A percentile compares a stretch with the other conserved stretches of the same genome.
Conservation (phyloP, 2,888 invertebrate species). For the Buathra laborator region DNA sequence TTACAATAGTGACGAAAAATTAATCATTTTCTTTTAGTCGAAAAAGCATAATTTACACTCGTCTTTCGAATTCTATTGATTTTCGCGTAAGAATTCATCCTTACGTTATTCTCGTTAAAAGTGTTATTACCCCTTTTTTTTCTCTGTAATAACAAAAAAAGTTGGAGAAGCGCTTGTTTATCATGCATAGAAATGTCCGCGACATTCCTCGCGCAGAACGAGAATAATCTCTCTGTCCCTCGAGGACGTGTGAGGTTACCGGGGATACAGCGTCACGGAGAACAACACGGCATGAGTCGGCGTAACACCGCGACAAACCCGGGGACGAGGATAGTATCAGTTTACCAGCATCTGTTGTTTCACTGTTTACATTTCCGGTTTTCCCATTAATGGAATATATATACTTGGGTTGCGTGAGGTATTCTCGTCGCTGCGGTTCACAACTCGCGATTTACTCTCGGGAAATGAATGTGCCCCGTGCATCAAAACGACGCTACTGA, state of each 20-base stretch:
- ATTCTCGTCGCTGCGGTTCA: neutral
- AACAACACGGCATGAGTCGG: neutral
- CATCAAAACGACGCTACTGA: constrained; percentile 63
- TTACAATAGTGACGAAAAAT: no score
- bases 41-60: no score
- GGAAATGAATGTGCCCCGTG: constrained; percentile 73
- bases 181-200: constrained; percentile 22
- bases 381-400: constrained; percentile 41
- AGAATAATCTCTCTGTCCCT: constrained; percentile 29
- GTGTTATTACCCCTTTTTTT: neutral
- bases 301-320: constrained; percentile 37
- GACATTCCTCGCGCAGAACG: neutral
- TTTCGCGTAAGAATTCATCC: neutral
- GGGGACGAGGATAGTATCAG: neutral
- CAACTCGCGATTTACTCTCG: constrained; percentile 71
- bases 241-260: constrained; percentile 7
- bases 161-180: neutral
- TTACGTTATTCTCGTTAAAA: neutral
- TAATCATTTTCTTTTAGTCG: no score
- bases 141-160: neutral
- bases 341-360: constrained; percentile 20
- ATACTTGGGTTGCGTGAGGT: constrained; percentile 17
- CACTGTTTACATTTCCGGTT: constrained; percentile 59
- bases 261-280: neutral
- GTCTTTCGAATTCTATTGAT: no score